Base-by-base conservation (phyloP, 2,797 vertebrate species). In the Crenuchus spilurus region DNA sequence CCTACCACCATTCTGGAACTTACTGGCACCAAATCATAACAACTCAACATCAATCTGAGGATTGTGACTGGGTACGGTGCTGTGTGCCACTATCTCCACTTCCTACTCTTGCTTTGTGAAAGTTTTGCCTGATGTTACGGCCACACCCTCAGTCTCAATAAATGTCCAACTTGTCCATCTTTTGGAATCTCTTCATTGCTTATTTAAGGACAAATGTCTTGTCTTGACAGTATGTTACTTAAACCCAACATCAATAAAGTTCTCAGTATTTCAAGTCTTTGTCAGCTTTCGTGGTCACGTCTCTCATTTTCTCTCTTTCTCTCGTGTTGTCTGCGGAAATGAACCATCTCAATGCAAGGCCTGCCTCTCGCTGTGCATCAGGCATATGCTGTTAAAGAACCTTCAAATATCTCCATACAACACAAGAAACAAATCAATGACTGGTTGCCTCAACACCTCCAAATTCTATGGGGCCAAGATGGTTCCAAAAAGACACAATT, bases 61-160 rank as follows among this genome's bases (percentile, higher is more conserved):
- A 63, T 41, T 33, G 69, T 1, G 22, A 22, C 46, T 18, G 41
- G 55, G 42, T 4, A 51, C 9, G 13, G 42, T 24, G 7, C 7
- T 55, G 20, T 24, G 64, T 62, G 41, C 39, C 70, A 67, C 66
- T 20, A 18, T 52, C 60, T 62, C 39, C 42, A 62, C 77, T 85
- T 85, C 84, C 84, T 81, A 72, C 55, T 75, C 70, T 76, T 1
- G 33, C 51, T 60, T 77, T 58, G 61, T 63, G 68, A 79, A 72
- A 72, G 76, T 64, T 75, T 28, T 75, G 35, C 48, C 72, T 63
- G 63, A 42, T 39, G 31, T 67, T 46, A 42, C 68, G 66, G 70
- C 82, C 84, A 84, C 84, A 84, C 84, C 84, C 84, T 77, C 63
- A 68, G 0, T 5, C 42, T 65, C 30, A 42, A 24, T 28, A 55